Base-by-base conservation (phyloP, 2,797 vertebrate genomes). In the Pseudomugil tenellus region DNA sequence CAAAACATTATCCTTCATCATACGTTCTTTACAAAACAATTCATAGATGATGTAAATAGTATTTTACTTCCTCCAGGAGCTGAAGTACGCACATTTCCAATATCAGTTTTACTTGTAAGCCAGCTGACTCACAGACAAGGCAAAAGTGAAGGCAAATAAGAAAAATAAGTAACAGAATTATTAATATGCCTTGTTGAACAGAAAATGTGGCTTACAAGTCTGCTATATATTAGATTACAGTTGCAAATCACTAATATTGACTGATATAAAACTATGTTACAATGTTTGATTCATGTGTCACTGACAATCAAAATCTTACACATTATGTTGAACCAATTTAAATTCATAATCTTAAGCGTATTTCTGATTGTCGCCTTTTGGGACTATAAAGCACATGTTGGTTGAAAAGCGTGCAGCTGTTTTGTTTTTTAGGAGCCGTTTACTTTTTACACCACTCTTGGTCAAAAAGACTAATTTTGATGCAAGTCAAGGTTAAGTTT, bases 321-420 rank as follows among this genome's bases (percentile, higher is more conserved):
- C 85, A 82, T 88, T 85, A 81, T 71, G 58, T 55, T 34, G 58
- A 84, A 85, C 74, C 57, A 55, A 67, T 72, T 76, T 37, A 46
- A 37, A 77, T 85, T 67, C 77, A 72, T 84, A 85, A 32, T 87
- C 77, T 77, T 58, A 81, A 79, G 73, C 74, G 74, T 76, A 85
- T 79, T 76, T 84, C 66, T 89, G 94, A 94, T 93, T 94, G 93
- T 94, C 93, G 86, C 77, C 85, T 86, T 84, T 72, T 63, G 54
- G 60, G 79, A n/a, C 77, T 83, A 81, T 91, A 92, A 94, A 93
- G 91, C 93, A 92, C 85, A 85, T 85, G 86, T 87, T 88, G 91
- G 88, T 92, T 93, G 74, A 76, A 76, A 74, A 89, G 81, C 67
- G 63, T 76, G 66, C 53, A 57, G 48, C 12, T n/a, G 13, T 13